phyloP scores from a whole-genome alignment of 1,140 invertebrate genomes.

The Belonocnema kinseyi region DNA sequence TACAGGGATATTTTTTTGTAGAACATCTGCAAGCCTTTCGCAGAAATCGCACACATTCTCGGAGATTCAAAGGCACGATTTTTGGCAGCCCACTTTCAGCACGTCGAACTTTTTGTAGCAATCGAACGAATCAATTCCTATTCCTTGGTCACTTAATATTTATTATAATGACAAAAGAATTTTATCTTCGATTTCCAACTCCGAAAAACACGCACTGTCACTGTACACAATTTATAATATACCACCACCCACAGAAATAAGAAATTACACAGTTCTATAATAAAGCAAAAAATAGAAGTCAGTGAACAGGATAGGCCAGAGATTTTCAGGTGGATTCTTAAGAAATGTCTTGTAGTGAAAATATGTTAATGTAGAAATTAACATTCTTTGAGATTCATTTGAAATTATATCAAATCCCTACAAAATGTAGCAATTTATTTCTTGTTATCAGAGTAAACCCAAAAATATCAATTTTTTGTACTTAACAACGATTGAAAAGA shows the following conservation, averaged over 20 bases:
- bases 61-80: background rate
- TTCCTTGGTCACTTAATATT: slow-evolving; percentile 7
- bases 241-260: background rate
- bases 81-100: slow-evolving; percentile 1
- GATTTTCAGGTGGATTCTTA: too few relatives aligned
- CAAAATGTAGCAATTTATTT: too few relatives aligned
- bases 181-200: too few relatives aligned
- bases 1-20: background rate
- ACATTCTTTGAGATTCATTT: too few relatives aligned
- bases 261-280: background rate
- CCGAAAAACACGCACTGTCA: background rate
- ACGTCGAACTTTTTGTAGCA: background rate
- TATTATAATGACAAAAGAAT: background rate
- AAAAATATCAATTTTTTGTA: too few relatives aligned
- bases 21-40: background rate
- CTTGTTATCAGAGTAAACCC: too few relatives aligned
- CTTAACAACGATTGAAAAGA: too few relatives aligned
- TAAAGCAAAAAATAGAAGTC: too few relatives aligned
- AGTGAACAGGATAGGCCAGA: too few relatives aligned
- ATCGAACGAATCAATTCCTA: background rate
- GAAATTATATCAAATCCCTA: too few relatives aligned
- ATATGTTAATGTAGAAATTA: too few relatives aligned
- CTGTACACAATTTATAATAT: background rate
- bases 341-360: too few relatives aligned
- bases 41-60: background rate